A percentile compares a stretch with the other conserved stretches of the same genome.
These are phyloP conservation scores for Acanthornis magna DNA, from an alignment of 2,797 vertebrate genomes.

Conservation along the genomic window DNA sequence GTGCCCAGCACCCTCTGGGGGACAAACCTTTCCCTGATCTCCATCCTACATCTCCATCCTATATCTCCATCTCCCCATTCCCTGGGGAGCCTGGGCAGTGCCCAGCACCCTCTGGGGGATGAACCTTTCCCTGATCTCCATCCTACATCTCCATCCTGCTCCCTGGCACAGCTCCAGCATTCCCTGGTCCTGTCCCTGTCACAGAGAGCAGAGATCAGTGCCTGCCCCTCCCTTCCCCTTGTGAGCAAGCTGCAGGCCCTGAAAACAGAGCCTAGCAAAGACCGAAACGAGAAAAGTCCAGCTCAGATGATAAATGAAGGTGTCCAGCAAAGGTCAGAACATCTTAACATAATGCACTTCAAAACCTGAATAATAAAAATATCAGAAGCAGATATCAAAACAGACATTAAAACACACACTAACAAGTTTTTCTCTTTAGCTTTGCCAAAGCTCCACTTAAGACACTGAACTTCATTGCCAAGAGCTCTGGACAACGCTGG, in stretches of 20 bases:
- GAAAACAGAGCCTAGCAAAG: background rate
- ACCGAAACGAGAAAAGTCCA: background rate
- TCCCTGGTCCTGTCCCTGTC: background rate
- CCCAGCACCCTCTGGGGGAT: no score
- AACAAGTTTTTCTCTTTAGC: background rate
- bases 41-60: no score
- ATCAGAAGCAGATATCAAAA: background rate
- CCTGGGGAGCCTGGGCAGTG: no score
- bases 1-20: background rate
- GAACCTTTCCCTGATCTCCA: no score
- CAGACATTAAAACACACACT: background rate
- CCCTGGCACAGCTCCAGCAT: background rate
- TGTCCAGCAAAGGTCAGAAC: background rate
- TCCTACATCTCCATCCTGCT: no score
- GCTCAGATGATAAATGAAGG: background rate
- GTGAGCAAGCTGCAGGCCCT: background rate
- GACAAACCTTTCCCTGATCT: no score
- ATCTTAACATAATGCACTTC: background rate
- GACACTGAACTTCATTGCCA: background rate
- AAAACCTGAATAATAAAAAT: background rate
- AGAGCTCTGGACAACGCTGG: background rate
- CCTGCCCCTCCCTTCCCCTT: background rate
- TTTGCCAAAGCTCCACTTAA: background rate
- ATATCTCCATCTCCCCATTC: background rate
- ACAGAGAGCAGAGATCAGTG: background rate